Evolutionary conservation across 2,113 vertebrate genomes (phyloP), one percentile per base, ranked within the genome.

Genomic region (Engraulis encrasicolus): DNA sequence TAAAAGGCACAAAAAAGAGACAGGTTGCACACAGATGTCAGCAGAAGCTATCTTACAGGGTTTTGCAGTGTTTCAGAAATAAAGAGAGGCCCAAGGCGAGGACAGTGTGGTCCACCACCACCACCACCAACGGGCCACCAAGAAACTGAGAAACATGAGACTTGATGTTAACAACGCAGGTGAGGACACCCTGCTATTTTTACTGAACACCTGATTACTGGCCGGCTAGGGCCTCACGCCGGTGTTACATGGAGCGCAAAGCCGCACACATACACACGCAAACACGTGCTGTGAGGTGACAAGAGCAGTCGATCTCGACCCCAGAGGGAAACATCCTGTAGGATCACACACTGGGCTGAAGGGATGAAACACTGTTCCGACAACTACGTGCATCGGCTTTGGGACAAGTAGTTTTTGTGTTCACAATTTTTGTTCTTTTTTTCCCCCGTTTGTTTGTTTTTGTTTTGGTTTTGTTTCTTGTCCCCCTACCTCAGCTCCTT

Each of bases 1-100:
- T 93, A 93, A 93, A 94, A 95, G 94, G 95, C 94, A 95, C 95
- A 93, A 87, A 86, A 84, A 92, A 93, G 92, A 94, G 92, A 95
- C 92, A 92, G 88, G 91, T 88, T 86, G 94, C 92, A 95, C 94
- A 91, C 87, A 90, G 91, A 95, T 84, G 66, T 92, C 87, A 86
- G 95, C 93, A 92, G 90, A 94, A 94, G 94, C 94, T 93, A 92
- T 93, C 87, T 92, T 93, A 95, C 94, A 94, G 83, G 87, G 83
- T 88, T 88, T 92, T 89, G 79, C 88, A 90, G 88, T 87, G 87
- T 92, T 87, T 86, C 81, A 79, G 81, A 49, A 74, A 74, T 17
- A 81, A 88, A 79, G 71, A 87, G 89, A 82, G 58, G 40, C 77
- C 71, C 12, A 4, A 27, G 31, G 11, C 14, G 66, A 36, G 66